A percentile compares a stretch with the other conserved stretches of the same genome.
These are phyloP conservation scores for Rhyacophila evoluta DNA, from an alignment of 2,888 invertebrate genomes.

Conservation along the genomic window DNA sequence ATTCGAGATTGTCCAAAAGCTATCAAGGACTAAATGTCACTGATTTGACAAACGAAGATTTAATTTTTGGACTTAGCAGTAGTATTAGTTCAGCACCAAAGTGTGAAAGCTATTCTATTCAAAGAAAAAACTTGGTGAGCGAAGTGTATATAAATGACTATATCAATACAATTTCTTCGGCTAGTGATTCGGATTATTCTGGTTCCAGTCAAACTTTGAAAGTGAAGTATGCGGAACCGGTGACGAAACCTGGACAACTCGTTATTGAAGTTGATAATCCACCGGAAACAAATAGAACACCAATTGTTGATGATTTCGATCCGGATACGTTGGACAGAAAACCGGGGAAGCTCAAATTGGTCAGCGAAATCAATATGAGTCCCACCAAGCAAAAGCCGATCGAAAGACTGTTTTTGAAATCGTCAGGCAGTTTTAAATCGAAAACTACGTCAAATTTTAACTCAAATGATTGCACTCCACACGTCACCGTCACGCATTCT, in stretches of 20 bases:
- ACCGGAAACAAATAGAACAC: conserved; percentile 75
- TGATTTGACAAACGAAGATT: conserved; percentile 33
- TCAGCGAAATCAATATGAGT: conserved; percentile 43
- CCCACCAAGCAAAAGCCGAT: conserved; percentile 58
- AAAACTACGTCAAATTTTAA: conserved; percentile 25
- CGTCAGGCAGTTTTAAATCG: conserved; percentile 80
- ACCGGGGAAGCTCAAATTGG: conserved; percentile 70
- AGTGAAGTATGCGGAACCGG: conserved; percentile 62
- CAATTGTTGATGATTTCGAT: conserved; percentile 82
- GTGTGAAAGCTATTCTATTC: conserved; percentile 40
- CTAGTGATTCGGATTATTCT: conserved; percentile 69
- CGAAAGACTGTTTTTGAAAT: conserved; percentile 69
- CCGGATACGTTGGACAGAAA: conserved; percentile 88
- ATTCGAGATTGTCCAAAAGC: conserved; percentile 63
- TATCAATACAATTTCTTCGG: conserved; percentile 62
- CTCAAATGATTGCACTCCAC: conserved; percentile 54
- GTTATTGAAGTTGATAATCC: conserved; percentile 84
- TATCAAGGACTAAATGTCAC: conserved; percentile 59
- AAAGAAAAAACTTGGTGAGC: conserved; percentile 66
- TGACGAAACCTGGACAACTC: conserved; percentile 78
- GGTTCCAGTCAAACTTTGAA: conserved; percentile 58
- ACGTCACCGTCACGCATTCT: conserved; percentile 55
- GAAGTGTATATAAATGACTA: conserved; percentile 79
- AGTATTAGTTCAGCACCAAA: not conserved
- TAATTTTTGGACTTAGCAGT: not conserved